phyloP scores from a whole-genome alignment of 2,113 vertebrate species.

The Pangasianodon hypophthalmus region DNA sequence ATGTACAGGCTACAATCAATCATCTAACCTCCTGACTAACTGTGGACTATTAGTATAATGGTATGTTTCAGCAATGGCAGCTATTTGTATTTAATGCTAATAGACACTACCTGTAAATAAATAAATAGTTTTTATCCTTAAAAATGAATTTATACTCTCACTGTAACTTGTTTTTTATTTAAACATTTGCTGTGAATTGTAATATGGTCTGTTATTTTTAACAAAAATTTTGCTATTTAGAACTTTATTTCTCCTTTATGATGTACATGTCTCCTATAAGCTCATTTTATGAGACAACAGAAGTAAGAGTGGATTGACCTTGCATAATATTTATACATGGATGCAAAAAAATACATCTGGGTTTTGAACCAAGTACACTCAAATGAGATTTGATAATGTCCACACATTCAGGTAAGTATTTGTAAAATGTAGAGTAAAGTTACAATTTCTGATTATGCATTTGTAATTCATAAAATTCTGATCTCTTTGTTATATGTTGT shows the following conservation, averaged over 20 bases:
- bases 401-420: neutral
- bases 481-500: neutral
- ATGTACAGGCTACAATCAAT: constrained; percentile 8
- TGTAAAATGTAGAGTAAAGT: neutral
- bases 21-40: neutral
- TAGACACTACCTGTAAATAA: neutral
- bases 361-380: neutral
- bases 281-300: neutral
- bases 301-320: neutral
- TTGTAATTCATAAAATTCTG: neutral
- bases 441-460: neutral
- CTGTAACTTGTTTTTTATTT: neutral
- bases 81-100: neutral
- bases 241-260: neutral
- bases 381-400: no score
- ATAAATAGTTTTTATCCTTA: neutral
- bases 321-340: neutral
- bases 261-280: neutral
- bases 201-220: neutral
- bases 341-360: neutral
- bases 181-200: neutral
- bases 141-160: neutral
- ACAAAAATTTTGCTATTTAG: neutral
- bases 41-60: neutral
- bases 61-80: neutral